Base-by-base conservation (phyloP, 2,797 vertebrate genomes). In the Anisognathus igniventris region DNA sequence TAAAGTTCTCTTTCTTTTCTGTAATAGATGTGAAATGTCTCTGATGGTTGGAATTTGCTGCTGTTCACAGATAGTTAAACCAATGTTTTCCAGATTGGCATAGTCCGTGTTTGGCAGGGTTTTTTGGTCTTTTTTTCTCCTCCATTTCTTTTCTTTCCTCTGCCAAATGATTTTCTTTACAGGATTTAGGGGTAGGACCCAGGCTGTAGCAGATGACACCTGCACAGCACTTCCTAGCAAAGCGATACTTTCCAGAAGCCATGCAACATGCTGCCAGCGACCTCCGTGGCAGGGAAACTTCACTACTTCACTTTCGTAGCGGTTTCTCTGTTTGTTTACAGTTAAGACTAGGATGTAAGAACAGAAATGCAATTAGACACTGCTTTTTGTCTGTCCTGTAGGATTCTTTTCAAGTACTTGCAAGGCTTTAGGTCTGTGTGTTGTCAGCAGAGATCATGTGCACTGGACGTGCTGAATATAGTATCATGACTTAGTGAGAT, bases 131-230 rank as follows among this genome's bases (percentile, higher is more conserved):
- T n/a, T 18, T 31, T 28, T 15, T 31, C 0, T 39, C 4, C 15
- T 48, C 48, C 8, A 18, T 72, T 74, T 44, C 11, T 66, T 67
- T 61, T 14, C 24, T 66, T 85, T 90, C 27, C 67, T 40, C 9
- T 71, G 39, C 45, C 39, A 85, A 79, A 39, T 60, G 65, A 23
- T 89, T 95, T 92, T 79, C 28, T 28, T 25, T 68, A 4, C 13
- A 48, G 72, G 31, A 33, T 87, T 74, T 75, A 21, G 39, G 80
- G 27, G 56, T 66, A 65, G 37, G 65, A 53, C 44, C 23, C 44
- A 30, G 70, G 16, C 77, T 88, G 42, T 83, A 67, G 92, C 18
- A 4, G 61, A 62, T 93, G 97, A 96, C 97, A 98, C 98, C 98
- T 98, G 97, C 92, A 1, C 71, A 66, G 65, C 61, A 27, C 84